A percentile compares a stretch with the other conserved stretches of the same genome.
phyloP scores from a whole-genome alignment of 2,888 invertebrate genomes.

The Drosophila imparisetae region DNA sequence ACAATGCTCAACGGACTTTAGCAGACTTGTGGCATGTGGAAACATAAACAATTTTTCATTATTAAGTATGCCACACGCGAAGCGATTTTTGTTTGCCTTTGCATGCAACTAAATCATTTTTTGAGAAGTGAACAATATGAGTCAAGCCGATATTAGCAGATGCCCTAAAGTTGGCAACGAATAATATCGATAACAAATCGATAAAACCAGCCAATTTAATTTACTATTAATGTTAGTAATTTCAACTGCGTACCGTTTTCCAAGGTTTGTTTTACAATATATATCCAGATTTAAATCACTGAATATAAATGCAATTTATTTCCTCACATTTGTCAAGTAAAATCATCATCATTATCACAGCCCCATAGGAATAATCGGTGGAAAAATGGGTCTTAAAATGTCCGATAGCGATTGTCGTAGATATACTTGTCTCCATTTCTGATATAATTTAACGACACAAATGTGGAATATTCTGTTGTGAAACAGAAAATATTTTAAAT shows the following conservation, averaged over 20 bases:
- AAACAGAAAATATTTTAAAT: neutral
- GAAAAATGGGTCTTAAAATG: neutral
- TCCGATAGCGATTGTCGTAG: neutral
- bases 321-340: neutral
- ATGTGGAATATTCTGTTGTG: neutral
- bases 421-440: neutral
- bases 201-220: neutral
- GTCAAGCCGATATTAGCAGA: slow-evolving; percentile 1
- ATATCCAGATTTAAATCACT: neutral
- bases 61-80: slow-evolving; percentile 44
- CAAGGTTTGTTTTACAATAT: neutral
- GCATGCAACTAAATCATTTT: slow-evolving; percentile 34
- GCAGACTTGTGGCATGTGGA: slow-evolving; percentile 6
- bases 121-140: slow-evolving; percentile 13
- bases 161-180: neutral
- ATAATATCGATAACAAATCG: neutral
- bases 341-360: no score
- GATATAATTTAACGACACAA: neutral
- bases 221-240: no score
- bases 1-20: slow-evolving; percentile 14
- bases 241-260: neutral
- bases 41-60: slow-evolving; percentile 9
- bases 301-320: no score
- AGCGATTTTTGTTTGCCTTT: slow-evolving; percentile 25
- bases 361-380: no score